Evolutionary conservation across 2,888 invertebrate species (phyloP), one percentile per base, ranked within the genome.

Genomic region (Ormia ochracea): DNA sequence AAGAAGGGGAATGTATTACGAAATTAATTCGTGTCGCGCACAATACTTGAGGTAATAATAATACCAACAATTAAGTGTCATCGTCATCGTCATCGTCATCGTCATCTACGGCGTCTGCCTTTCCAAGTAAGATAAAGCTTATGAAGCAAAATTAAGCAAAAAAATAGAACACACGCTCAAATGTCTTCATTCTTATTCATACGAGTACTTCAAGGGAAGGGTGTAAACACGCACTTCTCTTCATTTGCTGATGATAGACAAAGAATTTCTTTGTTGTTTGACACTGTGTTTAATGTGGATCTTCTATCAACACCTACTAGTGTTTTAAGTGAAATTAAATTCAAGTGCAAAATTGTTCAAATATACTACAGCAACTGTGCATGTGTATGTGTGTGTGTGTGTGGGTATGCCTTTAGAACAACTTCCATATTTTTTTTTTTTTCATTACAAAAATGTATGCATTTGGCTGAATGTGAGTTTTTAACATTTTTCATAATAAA

Each of bases 41-140:
- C 54, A 50, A 75, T 65, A 81, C 81, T 83, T 86, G 84, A 87
- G 87, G 87, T 87, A 86, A 86, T 84, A 85, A 75, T 59, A 73
- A 78, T 63, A 65, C 59, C 74, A 58, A 52, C 45, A 79, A 69
- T 69, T 65, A 74, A 70, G 78, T 52, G 63, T 65, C 70, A 68
- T 41, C 54, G 41, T 33, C 66, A 56, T 54, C n/a, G 31, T 26
- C 23, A 45, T 33, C 14, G 31, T 23, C 23, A 59, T 48, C 36
- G 3, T 14, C 52, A 50, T n/a, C 14, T 21, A 17, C n/a, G 31
- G 4, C 7, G 70, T 59, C 26, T 61, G 21, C 54, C 17, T 59
- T 50, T 48, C 12, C 61, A 9, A 33, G n/a, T 12, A 50, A 54
- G 56, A 69, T 45, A 59, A 69, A 56, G 59, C 61, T 76, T 76